These are phyloP conservation scores for Chelonus formosanus DNA, from an alignment of 2,888 invertebrate species.

Conservation along the genomic window DNA sequence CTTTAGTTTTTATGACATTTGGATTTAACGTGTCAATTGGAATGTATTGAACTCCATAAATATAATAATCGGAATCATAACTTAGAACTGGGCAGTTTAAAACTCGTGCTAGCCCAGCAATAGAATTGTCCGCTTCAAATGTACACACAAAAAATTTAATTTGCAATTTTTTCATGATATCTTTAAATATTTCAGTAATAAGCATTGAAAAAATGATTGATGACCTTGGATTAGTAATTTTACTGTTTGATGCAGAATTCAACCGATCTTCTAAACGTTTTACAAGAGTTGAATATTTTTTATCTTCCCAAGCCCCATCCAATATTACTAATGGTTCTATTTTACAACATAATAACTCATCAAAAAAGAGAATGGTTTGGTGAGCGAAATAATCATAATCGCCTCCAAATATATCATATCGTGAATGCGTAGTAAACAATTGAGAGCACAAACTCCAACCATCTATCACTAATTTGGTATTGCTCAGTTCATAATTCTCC, in stretches of 20 bases:
- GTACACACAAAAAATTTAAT: constrained; percentile 78
- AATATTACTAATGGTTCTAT: constrained; percentile 78
- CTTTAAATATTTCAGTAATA: constrained; percentile 77
- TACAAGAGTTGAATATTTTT: constrained; percentile 75
- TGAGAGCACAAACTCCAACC: constrained; percentile 80
- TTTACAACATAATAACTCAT: constrained; percentile 74
- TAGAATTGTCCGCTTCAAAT: constrained; percentile 90
- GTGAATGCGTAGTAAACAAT: constrained; percentile 54
- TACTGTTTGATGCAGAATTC: constrained; percentile 65
- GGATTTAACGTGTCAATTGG: constrained; percentile 76
- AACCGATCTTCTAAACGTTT: constrained; percentile 72
- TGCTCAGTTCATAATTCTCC: constrained; percentile 72
- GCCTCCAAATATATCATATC: constrained; percentile 79
- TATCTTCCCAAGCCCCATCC: constrained; percentile 80
- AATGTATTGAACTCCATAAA: constrained; percentile 85
- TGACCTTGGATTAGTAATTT: constrained; percentile 69
- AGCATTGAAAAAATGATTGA: constrained; percentile 78
- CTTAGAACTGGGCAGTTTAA: constrained; percentile 88
- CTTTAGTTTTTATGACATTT: constrained; percentile 53
- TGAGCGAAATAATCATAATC: constrained; percentile 83
- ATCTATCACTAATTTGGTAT: constrained; percentile 79
- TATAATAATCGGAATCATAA: constrained; percentile 93
- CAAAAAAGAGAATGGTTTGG: constrained; percentile 74
- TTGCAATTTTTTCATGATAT: constrained; percentile 73
- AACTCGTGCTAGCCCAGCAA: constrained; percentile 81